Evolutionary conservation across 2,888 invertebrate genomes (phyloP), one percentile per base, ranked within the genome.

Genomic region (Neria commutata): DNA sequence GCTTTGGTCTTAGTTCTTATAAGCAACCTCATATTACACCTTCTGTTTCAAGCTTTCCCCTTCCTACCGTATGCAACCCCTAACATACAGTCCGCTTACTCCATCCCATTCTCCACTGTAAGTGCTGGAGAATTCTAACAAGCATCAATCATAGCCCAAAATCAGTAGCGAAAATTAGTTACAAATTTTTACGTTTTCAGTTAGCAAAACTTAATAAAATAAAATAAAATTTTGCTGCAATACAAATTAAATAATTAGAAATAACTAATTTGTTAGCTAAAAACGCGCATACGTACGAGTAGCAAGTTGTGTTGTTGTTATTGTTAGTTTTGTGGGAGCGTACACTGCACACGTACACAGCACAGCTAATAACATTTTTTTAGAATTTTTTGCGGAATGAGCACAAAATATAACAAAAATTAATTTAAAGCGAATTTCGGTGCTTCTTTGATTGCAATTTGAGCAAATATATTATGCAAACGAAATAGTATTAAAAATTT

Each of bases 371-470:
- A n/a, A n/a, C n/a, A n/a, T n/a, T n/a, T n/a, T n/a, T n/a, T n/a
- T n/a, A n/a, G n/a, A n/a, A n/a, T n/a, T n/a, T n/a, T n/a, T n/a
- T 24, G 19, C 23, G 16, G 60, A 61, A 66, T 68, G 65, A 75
- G 72, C 72, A 75, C 73, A 75, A 75, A 76, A 74, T 70, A 73
- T 68, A 70, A 71, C 64, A 56, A 67, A 69, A 71, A 73, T 67
- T 66, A 65, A 75, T 59, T 60, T 59, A 55, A 42, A 52, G 16
- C 23, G 48, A 8, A 4, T 25, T n/a, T 17, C 11, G 23, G 24
- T n/a, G 40, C 6, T 40, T 19, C 16, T 19, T 29, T 14, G 11
- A 33, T 34, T 3, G 16, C n/a, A 21, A 42, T 40, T 42, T 25
- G 17, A 48, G 29, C 40, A 54, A 56, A 55, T 52, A 46, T 37